Base-by-base conservation (phyloP, 2,888 invertebrate species). In the Lucinisca nassula region DNA sequence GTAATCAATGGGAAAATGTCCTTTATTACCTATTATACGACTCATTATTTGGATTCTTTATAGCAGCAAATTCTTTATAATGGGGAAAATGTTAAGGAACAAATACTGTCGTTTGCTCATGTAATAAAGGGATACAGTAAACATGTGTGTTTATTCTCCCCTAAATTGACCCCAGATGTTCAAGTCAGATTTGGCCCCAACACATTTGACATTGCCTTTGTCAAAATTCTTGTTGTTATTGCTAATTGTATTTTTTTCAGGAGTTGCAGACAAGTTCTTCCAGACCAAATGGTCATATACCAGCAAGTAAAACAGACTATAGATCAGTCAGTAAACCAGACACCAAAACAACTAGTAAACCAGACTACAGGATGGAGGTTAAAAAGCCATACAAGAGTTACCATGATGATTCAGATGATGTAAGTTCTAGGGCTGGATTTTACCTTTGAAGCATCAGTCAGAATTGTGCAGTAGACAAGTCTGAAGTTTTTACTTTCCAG, bases 331-430 rank as follows among this genome's bases (percentile, higher is more conserved):
- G 10, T 17, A 45, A 45, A 45, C 45, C 8, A 45, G 45, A 45
- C 17, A 6, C 67, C 3, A 61, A 61, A 27, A 32, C 35, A 35
- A 17, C 17, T 17, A 45, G 45, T 45, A 45, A 45, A 45, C 45
- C 45, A 45, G 45, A 45, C 45, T 45, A 12, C 17, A 45, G 17
- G 17, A 45, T 17, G 17, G 67, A 67, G 35, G 17, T 67, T 30
- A 88, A 79, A 61, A 85, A 86, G 70, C 87, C 92, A 78, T 90
- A 91, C 55, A 84, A 90, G 38, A 87, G 92, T 17, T 95, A 93
- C 81, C 95, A 95, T 87, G 95, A 95, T 87, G 95, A 94, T 80
- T 95, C 95, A 27, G 95, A 95, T 92, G 95, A 93, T 88, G 95
- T 95, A 87, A 94, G 95, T 93, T 14, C 6, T 6, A 40, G 6